phyloP scores from a whole-genome alignment of 2,113 vertebrate species.

The Phocoena sinus region DNA sequence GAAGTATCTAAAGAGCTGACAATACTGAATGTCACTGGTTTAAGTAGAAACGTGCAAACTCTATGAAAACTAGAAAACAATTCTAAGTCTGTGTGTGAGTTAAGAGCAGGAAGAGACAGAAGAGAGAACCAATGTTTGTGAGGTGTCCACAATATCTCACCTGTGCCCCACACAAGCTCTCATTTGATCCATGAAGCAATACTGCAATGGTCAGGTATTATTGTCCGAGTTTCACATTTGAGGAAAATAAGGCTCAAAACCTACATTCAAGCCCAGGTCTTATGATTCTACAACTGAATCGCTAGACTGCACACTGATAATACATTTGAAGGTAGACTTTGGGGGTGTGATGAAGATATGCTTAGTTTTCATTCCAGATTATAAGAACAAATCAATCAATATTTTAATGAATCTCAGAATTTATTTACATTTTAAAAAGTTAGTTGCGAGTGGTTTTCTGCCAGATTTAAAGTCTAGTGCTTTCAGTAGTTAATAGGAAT shows the following conservation, averaged over 20 bases:
- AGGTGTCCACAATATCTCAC: not conserved
- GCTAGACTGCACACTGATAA: not conserved
- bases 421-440: not conserved
- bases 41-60: not conserved
- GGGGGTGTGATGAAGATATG: not conserved
- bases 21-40: not conserved
- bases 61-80: not conserved
- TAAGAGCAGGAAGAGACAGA: not conserved
- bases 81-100: not conserved
- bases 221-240: not conserved
- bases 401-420: not conserved
- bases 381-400: not conserved
- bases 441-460: not conserved
- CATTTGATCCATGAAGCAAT: not conserved
- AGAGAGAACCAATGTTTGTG: not conserved
- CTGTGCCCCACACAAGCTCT: accelerated
- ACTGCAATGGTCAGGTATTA: not conserved
- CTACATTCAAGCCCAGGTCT: not conserved
- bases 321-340: not conserved
- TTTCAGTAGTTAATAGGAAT: not conserved
- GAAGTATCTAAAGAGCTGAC: not conserved
- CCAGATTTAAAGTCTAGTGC: not conserved
- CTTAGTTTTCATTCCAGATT: constrained; percentile 24
- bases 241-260: not conserved
- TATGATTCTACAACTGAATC: not conserved